phyloP scores from a whole-genome alignment of 92 coral and sea anemone species.

The Ricordea florida region DNA sequence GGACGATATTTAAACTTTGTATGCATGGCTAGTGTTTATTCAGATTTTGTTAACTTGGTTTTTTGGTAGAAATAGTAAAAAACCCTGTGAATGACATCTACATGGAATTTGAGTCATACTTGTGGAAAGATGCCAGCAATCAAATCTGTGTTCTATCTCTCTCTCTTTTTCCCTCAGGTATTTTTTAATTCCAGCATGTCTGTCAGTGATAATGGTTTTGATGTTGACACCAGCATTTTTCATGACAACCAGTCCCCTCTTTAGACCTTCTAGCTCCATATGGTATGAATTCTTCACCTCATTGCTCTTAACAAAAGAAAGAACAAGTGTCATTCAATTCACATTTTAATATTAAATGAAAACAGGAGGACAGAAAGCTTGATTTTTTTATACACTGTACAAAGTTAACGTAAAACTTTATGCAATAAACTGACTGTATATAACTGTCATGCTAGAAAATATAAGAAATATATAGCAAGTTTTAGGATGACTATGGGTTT shows the following conservation, averaged over 20 bases:
- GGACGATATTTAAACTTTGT: too few relatives aligned
- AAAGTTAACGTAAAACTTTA: too few relatives aligned
- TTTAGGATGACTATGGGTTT: too few relatives aligned
- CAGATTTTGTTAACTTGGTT: too few relatives aligned
- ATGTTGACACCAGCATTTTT: conserved; percentile 14
- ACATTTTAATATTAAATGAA: not conserved
- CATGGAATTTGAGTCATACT: too few relatives aligned
- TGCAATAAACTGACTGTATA: too few relatives aligned
- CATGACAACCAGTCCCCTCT: conserved; percentile 31
- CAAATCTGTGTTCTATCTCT: too few relatives aligned
- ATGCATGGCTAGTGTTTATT: not conserved
- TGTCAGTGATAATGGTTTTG: conserved; percentile 25
- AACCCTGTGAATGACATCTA: too few relatives aligned
- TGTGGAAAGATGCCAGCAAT: too few relatives aligned
- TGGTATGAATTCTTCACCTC: conserved; percentile 54
- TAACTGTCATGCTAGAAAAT: too few relatives aligned
- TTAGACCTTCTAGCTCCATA: conserved; percentile 56
- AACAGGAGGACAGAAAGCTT: not conserved
- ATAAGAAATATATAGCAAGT: too few relatives aligned
- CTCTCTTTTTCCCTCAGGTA: conserved; percentile 24
- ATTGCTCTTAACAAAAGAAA: conserved; percentile 36
- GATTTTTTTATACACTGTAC: not conserved
- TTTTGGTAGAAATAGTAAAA: too few relatives aligned
- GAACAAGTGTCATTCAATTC: not conserved
- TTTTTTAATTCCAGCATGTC: conserved; percentile 45